Evolutionary conservation across 2,888 invertebrate genomes (phyloP).

Genomic region (Brachylomia viminalis): DNA sequence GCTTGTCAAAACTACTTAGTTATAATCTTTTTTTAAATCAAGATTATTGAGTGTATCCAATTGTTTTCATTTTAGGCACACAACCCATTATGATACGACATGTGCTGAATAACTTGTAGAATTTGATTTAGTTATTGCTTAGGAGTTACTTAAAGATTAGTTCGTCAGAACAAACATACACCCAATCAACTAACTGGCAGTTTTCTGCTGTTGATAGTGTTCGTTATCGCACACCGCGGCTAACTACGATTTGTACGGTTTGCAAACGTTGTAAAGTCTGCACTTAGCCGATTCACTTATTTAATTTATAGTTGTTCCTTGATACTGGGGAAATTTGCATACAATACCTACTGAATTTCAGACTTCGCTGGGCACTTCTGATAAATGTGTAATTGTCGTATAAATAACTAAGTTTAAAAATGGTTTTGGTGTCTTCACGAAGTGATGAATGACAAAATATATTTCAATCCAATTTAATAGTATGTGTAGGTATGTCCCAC

Average conservation of each 20-base stretch:
- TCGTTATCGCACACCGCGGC: conserved; percentile 78
- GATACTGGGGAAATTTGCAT: conserved; percentile 68
- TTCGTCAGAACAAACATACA: conserved; percentile 50
- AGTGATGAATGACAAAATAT: conserved; percentile 18
- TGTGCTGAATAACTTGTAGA: conserved; percentile 17
- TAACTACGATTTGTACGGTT: conserved; percentile 77
- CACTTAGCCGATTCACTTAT: conserved; percentile 64
- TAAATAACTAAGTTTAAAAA: conserved; percentile 22
- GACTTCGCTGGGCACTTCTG: conserved; percentile 38
- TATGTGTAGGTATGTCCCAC: conserved; percentile 5
- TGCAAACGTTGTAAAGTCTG: conserved; percentile 58
- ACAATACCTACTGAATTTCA: conserved; percentile 65
- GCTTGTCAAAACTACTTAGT: not conserved
- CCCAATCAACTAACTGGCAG: conserved; percentile 58
- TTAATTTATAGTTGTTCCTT: conserved; percentile 70
- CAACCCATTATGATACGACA: conserved; percentile 17
- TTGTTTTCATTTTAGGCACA: conserved; percentile 30
- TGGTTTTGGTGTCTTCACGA: conserved; percentile 4
- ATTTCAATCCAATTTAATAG: conserved; percentile 11
- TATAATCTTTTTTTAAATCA: not conserved
- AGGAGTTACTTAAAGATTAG: conserved; percentile 55
- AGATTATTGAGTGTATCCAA: conserved; percentile 21
- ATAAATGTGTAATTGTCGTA: conserved; percentile 17
- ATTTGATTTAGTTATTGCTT: conserved; percentile 11
- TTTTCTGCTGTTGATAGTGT: conserved; percentile 70